phyloP scores from a whole-genome alignment of 2,113 vertebrate genomes.

The Ammodytes dubius region DNA sequence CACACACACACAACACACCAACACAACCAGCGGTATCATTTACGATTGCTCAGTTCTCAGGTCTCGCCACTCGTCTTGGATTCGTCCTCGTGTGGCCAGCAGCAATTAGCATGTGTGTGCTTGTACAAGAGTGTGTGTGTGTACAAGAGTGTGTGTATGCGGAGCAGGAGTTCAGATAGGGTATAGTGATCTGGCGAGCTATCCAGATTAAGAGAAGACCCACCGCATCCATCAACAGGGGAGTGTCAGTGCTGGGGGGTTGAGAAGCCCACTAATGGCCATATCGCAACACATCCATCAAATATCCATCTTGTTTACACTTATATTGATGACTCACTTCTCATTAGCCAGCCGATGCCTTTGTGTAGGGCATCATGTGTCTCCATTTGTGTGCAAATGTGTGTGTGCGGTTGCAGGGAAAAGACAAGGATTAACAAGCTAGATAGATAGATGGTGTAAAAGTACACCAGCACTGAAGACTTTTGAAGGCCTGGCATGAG shows the following conservation, averaged over 20 bases:
- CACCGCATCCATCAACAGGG: conserved; percentile 57
- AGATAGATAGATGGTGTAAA: conserved; percentile 4
- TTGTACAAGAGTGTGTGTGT: conserved; percentile 17
- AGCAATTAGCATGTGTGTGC: conserved; percentile 54
- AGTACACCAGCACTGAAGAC: not conserved
- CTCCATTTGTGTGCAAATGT: conserved; percentile 27
- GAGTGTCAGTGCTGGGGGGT: conserved; percentile 33
- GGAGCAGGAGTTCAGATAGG: conserved; percentile 45
- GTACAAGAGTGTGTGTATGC: conserved; percentile 19
- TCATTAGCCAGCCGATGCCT: conserved; percentile 59
- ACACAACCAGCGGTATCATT: conserved; percentile 57
- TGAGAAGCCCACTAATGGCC: conserved; percentile 66
- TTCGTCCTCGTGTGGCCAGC: conserved; percentile 49
- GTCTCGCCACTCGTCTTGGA: conserved; percentile 50
- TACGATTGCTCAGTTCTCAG: conserved; percentile 68
- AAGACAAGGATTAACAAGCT: not conserved
- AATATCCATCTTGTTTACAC: conserved; percentile 73
- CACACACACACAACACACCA: conserved; percentile 41
- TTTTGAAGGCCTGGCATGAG: not conserved
- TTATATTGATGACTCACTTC: conserved; percentile 70
- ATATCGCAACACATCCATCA: conserved; percentile 68
- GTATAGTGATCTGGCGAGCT: conserved; percentile 38
- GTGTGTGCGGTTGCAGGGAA: not conserved
- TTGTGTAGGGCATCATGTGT: conserved; percentile 33
- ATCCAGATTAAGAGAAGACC: conserved; percentile 49